Base-by-base conservation (phyloP, 53 echinoderm and acorn worm species). In the Astropecten irregularis region DNA sequence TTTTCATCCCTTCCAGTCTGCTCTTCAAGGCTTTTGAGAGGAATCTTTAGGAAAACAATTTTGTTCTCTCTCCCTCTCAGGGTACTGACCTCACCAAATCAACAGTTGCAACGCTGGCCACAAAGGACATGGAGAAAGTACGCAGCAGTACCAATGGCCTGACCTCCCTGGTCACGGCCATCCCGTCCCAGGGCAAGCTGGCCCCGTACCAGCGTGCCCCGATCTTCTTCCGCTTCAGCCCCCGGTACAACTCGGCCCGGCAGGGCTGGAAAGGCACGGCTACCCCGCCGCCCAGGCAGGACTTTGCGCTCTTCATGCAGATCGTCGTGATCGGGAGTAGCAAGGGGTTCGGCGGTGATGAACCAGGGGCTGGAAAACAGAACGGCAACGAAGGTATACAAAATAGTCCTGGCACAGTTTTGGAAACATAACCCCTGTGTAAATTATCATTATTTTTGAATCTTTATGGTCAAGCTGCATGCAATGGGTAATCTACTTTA, bases 271-370 rank as follows among this genome's bases (percentile, higher is more conserved):
- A 99, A 69, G 87, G 94, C 14, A 99, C 88, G 15, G 79, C 91
- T 3, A 86, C 84, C 26, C 94, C 93, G 10, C 92, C 99, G 5
- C 99, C 99, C 0, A 49, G 99, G 61, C 99, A 99, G 81, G 99
- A 99, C 91, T 99, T 92, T 90, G 92, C 92, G 1, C 86, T 99
- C 28, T 99, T 92, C 86, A 94, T 99, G 90, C 88, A 95, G 40
- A 92, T 99, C 58, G 87, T 85, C 3, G 92, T 92, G 50, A 90
- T 99, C 9, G 99, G 99, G 27, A 99, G 94, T 63, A 92, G 81
- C 37, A 77, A 92, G 38, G 90, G 95, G 9, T 90, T 90, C 42
- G 88, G 89, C 4, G 68, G 52, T 11, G 84, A 77, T 3, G 84
- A 77, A 4, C 57, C 20, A 32, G 69, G 73, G 19, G 68, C 19